Percentiles rank a stretch among this genome's conserved stretches.
These are phyloP conservation scores for Scaptomyza pallida DNA, from an alignment of 1,140 invertebrate species.

Conservation along the genomic window DNA sequence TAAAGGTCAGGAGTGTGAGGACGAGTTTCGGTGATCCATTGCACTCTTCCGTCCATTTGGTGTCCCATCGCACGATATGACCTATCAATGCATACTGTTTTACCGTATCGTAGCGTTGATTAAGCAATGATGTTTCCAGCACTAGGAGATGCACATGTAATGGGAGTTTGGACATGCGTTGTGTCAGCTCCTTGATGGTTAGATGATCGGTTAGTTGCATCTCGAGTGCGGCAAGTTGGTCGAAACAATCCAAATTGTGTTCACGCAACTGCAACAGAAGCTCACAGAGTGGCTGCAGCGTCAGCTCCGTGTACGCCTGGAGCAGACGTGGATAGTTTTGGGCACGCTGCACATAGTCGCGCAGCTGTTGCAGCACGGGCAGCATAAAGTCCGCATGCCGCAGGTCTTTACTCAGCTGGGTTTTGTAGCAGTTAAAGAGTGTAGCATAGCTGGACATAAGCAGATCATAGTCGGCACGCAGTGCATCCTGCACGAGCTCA, in stretches of 20 bases:
- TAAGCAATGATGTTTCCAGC: slow-evolving; percentile 39
- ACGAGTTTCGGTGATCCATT: background rate
- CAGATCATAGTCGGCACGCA: slow-evolving; percentile 52
- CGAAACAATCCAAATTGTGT: slow-evolving; percentile 42
- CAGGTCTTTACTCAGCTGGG: background rate
- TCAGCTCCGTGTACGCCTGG: slow-evolving; percentile 25
- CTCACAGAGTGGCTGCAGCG: slow-evolving; percentile 46
- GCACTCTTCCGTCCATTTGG: background rate
- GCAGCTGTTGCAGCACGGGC: slow-evolving; percentile 51
- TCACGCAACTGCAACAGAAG: slow-evolving; percentile 47
- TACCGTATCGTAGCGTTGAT: background rate
- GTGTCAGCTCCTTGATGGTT: rapidly evolving
- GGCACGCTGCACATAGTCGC: slow-evolving; percentile 54
- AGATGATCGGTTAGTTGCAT: slow-evolving; percentile 25
- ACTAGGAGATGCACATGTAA: slow-evolving; percentile 47
- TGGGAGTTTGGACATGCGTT: slow-evolving; percentile 14
- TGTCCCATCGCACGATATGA: background rate
- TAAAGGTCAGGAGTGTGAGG: slow-evolving; percentile 31
- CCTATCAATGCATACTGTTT: background rate
- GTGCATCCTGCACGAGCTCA: slow-evolving; percentile 67
- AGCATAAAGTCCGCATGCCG: slow-evolving; percentile 57
- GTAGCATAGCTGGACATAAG: slow-evolving; percentile 40
- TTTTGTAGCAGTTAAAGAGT: slow-evolving; percentile 60
- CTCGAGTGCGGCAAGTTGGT: slow-evolving; percentile 58
- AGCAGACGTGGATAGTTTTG: slow-evolving; percentile 25